Evolutionary conservation across 2,888 invertebrate genomes (phyloP).

Genomic region (Zygaena filipendulae): DNA sequence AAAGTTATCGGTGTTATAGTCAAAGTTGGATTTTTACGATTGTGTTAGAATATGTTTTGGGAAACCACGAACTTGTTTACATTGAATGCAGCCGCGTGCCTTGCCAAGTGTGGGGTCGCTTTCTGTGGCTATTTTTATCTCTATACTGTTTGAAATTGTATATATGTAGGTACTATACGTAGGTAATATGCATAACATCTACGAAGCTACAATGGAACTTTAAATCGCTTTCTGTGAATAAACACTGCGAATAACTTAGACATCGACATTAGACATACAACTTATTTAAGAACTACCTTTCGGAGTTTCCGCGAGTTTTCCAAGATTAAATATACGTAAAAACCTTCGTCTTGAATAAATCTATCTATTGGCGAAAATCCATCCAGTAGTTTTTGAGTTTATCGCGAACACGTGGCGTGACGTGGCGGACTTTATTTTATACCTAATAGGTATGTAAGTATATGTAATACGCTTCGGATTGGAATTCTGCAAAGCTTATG

Average conservation of each 20-base stretch:
- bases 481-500: neutral
- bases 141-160: conserved; percentile 21
- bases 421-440: too few species aligned
- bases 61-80: conserved; percentile 53
- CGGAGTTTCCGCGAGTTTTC: too few species aligned
- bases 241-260: too few species aligned
- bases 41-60: conserved; percentile 51
- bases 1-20: conserved; percentile 39
- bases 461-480: conserved; percentile 8
- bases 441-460: too few species aligned
- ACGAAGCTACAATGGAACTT: too few species aligned
- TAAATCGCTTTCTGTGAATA: too few species aligned
- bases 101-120: conserved; percentile 53
- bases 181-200: conserved; percentile 2
- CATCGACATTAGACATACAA: too few species aligned
- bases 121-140: conserved; percentile 21
- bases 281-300: too few species aligned
- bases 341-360: conserved; percentile 11
- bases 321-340: conserved; percentile 8
- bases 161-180: conserved; percentile 6
- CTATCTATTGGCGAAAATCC: too few species aligned
- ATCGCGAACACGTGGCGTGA: too few species aligned
- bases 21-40: conserved; percentile 54
- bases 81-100: conserved; percentile 45
- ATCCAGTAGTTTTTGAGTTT: too few species aligned